Base-by-base conservation (phyloP, 2,888 invertebrate species). In the Furcula furcula region DNA sequence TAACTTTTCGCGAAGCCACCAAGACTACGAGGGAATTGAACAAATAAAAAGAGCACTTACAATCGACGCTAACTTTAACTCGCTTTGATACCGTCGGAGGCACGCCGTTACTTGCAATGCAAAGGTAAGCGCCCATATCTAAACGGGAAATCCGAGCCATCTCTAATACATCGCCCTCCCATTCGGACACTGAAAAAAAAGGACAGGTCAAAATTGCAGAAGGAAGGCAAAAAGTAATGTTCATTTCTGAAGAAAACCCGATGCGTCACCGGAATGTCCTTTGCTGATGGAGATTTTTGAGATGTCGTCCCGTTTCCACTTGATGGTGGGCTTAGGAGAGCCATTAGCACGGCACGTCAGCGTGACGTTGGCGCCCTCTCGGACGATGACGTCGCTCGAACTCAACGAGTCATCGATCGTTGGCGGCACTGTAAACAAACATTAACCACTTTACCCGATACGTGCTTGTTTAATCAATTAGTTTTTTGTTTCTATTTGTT, bases 11-110 rank as follows among this genome's bases (percentile, higher is more conserved):
- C n/a, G n/a, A n/a, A n/a, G n/a, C n/a, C n/a, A n/a, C n/a, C n/a
- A n/a, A n/a, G n/a, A n/a, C n/a, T n/a, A n/a, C n/a, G n/a, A n/a
- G n/a, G n/a, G n/a, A n/a, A n/a, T n/a, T n/a, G n/a, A n/a, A n/a
- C n/a, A n/a, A n/a, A n/a, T 4, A 16, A 18, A 22, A 7, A 7
- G 15, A 14, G 19, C 29, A 95, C 97, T 96, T 89, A 97, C 97
- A 97, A 83, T 97, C 96, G 22, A 97, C 97, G 90, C 95, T 96
- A 66, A 97, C 95, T 93, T 95, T 96, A 65, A 97, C 97, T 68
- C 95, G 91, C 83, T 97, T 97, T 72, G 96, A 96, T 41, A 97
- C 96, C 19, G 95, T 93, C 4, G 97, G 97, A 0, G 97, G 97
- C 9, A 97, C 94, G 7, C 95, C 95, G 69, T 97, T 97, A 65